Evolutionary conservation across 2,888 invertebrate genomes (phyloP).

Genomic region (Neoscelio sp.): DNA sequence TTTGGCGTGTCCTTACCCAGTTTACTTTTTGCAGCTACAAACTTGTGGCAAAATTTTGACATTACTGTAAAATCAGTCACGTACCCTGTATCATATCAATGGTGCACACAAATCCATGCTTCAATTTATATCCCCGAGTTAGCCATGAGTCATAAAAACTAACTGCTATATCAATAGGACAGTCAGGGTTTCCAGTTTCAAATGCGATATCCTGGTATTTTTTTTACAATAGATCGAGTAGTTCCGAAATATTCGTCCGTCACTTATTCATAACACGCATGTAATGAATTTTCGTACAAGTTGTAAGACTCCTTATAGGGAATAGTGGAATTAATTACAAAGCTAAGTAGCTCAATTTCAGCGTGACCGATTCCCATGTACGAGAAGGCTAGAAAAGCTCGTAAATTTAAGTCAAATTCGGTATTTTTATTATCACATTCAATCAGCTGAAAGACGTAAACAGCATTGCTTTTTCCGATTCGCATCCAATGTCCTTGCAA

Average conservation of each 20-base stretch:
- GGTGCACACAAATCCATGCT: background rate
- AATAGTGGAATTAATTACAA: background rate
- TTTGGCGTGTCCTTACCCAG: background rate
- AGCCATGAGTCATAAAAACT: too few species aligned
- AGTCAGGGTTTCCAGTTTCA: background rate
- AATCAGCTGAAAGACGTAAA: slow-evolving; percentile 5
- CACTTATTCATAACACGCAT: background rate
- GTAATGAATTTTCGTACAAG: background rate
- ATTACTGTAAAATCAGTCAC: slow-evolving; percentile 1
- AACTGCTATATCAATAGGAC: background rate
- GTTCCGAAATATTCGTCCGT: background rate
- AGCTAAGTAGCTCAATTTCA: background rate
- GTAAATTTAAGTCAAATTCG: slow-evolving; percentile 14
- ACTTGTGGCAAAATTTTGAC: slow-evolving; percentile 8
- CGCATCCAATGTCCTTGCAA: background rate
- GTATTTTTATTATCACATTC: background rate
- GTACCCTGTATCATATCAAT: slow-evolving; percentile 14
- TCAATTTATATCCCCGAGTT: background rate
- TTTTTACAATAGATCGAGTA: background rate
- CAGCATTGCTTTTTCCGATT: background rate
- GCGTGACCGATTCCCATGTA: background rate
- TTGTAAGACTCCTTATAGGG: background rate
- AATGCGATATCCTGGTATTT: background rate
- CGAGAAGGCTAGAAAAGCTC: slow-evolving; percentile 4
- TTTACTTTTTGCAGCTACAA: background rate